phyloP scores from a whole-genome alignment of 2,797 vertebrate species.

The Carduelis carduelis region DNA sequence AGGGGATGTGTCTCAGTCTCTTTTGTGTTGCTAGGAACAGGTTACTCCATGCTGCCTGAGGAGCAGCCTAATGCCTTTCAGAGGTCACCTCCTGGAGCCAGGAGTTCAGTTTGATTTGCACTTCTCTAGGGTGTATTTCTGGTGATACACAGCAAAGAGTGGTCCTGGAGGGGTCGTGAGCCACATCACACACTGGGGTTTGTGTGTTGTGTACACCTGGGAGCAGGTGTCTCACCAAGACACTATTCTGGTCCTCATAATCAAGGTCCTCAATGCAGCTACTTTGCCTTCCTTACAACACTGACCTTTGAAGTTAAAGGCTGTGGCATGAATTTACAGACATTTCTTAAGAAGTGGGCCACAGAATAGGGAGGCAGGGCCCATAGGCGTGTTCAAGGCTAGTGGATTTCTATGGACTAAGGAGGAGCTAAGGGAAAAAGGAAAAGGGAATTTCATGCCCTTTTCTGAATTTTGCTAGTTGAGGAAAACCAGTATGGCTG shows the following conservation, averaged over 20 bases:
- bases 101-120: neutral
- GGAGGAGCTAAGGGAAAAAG: neutral
- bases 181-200: neutral
- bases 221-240: neutral
- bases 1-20: neutral
- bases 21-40: accelerated
- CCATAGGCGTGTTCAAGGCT: neutral
- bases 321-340: neutral
- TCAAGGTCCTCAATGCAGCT: neutral
- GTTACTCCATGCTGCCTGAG: neutral
- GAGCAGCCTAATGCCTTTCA: neutral
- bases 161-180: neutral
- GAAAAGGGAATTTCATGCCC: neutral
- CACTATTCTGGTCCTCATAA: neutral
- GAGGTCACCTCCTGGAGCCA: neutral
- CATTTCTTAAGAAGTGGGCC: neutral
- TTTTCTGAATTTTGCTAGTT: neutral
- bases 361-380: neutral
- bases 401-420: neutral
- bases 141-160: neutral
- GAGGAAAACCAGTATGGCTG: neutral
- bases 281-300: neutral
- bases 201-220: neutral
- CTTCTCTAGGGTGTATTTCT: neutral
- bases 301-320: neutral